Evolutionary conservation across 2,888 invertebrate genomes (phyloP).

Genomic region (Latrodectus elegans): DNA sequence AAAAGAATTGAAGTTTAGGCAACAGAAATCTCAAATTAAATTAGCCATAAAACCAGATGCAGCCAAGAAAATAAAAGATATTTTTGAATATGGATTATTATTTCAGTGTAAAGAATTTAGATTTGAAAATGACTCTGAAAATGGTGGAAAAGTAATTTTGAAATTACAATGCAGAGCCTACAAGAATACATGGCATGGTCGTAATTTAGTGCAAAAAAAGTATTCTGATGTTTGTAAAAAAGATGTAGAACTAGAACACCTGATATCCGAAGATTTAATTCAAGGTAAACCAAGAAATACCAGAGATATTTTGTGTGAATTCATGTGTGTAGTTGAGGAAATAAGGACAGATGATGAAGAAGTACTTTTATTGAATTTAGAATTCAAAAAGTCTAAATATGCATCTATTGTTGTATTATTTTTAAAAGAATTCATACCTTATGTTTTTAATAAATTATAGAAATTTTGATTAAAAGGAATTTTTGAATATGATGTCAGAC

Average conservation of each 20-base stretch:
- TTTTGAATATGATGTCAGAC: too few species aligned
- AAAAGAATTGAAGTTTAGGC: neutral
- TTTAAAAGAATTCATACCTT: slow-evolving; percentile 52
- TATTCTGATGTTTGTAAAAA: neutral
- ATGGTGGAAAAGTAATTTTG: slow-evolving; percentile 4
- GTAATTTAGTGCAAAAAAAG: slow-evolving; percentile 16
- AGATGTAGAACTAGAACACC: slow-evolving; percentile 31
- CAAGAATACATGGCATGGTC: slow-evolving; percentile 48
- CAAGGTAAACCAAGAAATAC: slow-evolving; percentile 2
- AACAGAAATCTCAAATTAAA: slow-evolving; percentile 11
- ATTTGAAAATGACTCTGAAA: neutral
- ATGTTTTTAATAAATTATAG: slow-evolving; percentile 23
- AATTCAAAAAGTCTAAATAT: slow-evolving; percentile 12
- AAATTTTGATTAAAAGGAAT: neutral
- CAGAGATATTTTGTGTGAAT: slow-evolving; percentile 12
- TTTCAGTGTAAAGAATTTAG: slow-evolving; percentile 31
- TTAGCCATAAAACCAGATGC: neutral
- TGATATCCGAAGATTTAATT: slow-evolving; percentile 38
- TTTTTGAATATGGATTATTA: slow-evolving; percentile 40
- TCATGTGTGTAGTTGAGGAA: slow-evolving; percentile 26
- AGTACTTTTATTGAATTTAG: slow-evolving; percentile 8
- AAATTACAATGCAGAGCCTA: slow-evolving; percentile 44
- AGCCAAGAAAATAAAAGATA: slow-evolving; percentile 13
- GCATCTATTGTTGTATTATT: slow-evolving; percentile 22
- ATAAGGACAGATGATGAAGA: neutral